These are phyloP conservation scores for Meloidogyne hapla DNA, from an alignment of 1,140 invertebrate species.

Conservation along the genomic window DNA sequence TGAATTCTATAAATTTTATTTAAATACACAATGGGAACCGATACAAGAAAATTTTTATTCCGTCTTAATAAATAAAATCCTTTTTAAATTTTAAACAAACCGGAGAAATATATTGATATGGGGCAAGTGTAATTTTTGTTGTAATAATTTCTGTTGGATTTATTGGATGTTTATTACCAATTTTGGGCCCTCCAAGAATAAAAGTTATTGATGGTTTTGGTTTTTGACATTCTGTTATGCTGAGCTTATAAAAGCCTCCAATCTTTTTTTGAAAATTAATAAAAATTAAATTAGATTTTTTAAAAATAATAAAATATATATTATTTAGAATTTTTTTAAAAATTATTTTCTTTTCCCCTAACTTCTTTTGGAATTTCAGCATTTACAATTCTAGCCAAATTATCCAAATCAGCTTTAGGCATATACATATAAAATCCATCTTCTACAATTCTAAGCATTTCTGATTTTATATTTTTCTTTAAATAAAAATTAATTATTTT, in stretches of 20 bases:
- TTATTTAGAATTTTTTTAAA: too few relatives aligned
- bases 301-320: too few relatives aligned
- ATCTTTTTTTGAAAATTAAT: neutral
- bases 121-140: neutral
- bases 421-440: neutral
- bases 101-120: neutral
- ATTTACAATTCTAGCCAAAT: neutral
- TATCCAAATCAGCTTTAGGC: neutral
- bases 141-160: neutral
- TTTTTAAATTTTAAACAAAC: neutral
- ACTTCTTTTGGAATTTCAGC: neutral
- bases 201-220: neutral
- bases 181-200: neutral
- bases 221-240: neutral
- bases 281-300: too few relatives aligned
- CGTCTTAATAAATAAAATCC: neutral
- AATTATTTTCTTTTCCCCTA: neutral
- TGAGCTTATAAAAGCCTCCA: neutral
- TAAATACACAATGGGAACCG: too few relatives aligned
- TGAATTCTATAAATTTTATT: too few relatives aligned
- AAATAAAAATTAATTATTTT: neutral
- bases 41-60: too few relatives aligned
- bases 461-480: neutral
- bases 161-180: neutral
- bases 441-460: neutral